Evolutionary conservation across 2,797 vertebrate species (phyloP).

Genomic region (Esox masquinongy): DNA sequence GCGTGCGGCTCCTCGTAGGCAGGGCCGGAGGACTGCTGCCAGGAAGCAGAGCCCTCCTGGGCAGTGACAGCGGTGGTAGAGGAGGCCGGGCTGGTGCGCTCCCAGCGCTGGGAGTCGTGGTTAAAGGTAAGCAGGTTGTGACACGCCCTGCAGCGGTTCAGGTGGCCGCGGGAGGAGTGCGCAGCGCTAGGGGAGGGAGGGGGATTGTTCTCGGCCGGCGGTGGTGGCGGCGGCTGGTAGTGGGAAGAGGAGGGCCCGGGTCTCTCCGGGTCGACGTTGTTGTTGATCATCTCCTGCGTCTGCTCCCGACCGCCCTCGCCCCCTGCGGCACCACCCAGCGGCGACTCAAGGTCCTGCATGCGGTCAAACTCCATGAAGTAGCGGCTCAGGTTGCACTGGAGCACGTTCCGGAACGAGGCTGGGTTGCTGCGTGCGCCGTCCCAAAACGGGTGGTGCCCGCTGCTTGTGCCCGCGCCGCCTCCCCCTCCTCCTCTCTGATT

Average conservation of each 20-base stretch:
- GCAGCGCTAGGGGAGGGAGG: conserved; percentile 26
- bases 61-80: conserved; percentile 60
- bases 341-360: conserved; percentile 92
- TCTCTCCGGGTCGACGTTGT: conserved; percentile 91
- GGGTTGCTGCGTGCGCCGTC: conserved; percentile 79
- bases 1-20: conserved; percentile 80
- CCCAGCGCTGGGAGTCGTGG: conserved; percentile 97
- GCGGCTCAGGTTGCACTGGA: conserved; percentile 96
- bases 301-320: conserved; percentile 79
- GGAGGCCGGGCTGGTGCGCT: conserved; percentile 82
- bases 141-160: conserved; percentile 96
- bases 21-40: conserved; percentile 81
- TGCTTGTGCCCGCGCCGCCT: conserved; percentile 78
- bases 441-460: conserved; percentile 79
- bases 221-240: conserved; percentile 72
- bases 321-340: conserved; percentile 66
- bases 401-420: conserved; percentile 87
- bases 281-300: conserved; percentile 92
- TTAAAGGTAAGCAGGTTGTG: conserved; percentile 99
- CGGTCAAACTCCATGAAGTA: conserved; percentile 98
- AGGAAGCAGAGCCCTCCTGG: conserved; percentile 69
- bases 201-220: conserved; percentile 74
- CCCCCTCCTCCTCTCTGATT: conserved; percentile 36
- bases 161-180: conserved; percentile 84
- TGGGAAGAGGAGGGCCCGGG: conserved; percentile 83